Percentiles rank a stretch among this genome's conserved stretches.
Conservation (phyloP, 2,797 vertebrate genomes). For the Microctenopoma lineatum region DNA sequence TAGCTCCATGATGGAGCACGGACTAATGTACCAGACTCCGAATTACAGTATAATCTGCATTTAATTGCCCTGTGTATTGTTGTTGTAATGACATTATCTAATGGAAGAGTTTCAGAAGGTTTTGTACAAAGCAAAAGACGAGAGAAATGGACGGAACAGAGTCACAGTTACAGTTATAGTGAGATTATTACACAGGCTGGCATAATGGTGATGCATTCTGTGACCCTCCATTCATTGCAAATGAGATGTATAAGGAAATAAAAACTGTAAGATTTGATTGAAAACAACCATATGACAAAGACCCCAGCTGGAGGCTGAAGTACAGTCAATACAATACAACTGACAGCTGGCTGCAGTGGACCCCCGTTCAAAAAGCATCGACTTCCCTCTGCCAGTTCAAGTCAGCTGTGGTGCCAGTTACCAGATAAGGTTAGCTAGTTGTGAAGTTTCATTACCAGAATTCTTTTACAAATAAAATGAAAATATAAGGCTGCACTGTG, state of each 20-base stretch:
- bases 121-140: slow-evolving; percentile 51
- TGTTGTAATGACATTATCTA: slow-evolving; percentile 79
- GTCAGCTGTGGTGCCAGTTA: neutral
- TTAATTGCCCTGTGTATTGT: slow-evolving; percentile 82
- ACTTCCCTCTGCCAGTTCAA: too few species aligned
- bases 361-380: too few species aligned
- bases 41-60: slow-evolving; percentile 78
- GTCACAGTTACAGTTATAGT: slow-evolving; percentile 30
- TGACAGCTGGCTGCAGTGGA: too few species aligned
- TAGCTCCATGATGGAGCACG: slow-evolving; percentile 70
- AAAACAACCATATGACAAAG: neutral
- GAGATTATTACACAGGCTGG: slow-evolving; percentile 34
- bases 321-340: too few species aligned
- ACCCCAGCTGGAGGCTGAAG: too few species aligned
- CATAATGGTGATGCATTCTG: slow-evolving; percentile 19
- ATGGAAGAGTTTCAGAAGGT: slow-evolving; percentile 68
- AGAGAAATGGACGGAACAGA: slow-evolving; percentile 46
- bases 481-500: too few species aligned
- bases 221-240: slow-evolving; percentile 12
- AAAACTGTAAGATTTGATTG: slow-evolving; percentile 8
- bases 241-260: slow-evolving; percentile 22
- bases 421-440: too few species aligned
- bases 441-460: too few species aligned
- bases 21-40: slow-evolving; percentile 77
- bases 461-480: too few species aligned